Evolutionary conservation across 2,797 vertebrate genomes (phyloP).

Genomic region (Trachurus trachurus): DNA sequence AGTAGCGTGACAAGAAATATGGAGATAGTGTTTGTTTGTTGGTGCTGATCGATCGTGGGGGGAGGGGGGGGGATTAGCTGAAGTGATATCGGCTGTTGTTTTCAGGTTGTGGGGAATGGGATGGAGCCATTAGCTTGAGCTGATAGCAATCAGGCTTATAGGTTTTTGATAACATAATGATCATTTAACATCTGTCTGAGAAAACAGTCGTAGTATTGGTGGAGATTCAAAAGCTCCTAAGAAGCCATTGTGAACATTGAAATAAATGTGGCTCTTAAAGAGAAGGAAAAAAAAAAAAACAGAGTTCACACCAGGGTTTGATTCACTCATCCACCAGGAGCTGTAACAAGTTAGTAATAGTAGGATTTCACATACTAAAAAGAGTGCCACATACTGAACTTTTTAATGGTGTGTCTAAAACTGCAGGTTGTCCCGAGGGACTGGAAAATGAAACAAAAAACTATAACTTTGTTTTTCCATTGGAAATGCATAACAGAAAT

Average conservation of each 20-base stretch:
- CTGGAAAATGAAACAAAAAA: no score
- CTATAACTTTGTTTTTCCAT: no score
- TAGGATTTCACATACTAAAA: not conserved
- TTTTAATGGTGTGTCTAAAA: no score
- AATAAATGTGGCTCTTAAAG: slow-evolving; percentile 24
- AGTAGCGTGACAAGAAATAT: slow-evolving; percentile 51
- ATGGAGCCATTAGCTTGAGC: slow-evolving; percentile 38
- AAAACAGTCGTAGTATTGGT: slow-evolving; percentile 16
- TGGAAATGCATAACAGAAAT: no score
- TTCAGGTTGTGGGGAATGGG: slow-evolving; percentile 26
- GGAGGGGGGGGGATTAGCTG: slow-evolving; percentile 54
- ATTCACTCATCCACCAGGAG: not conserved
- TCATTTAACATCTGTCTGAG: slow-evolving; percentile 44
- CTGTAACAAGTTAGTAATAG: no score
- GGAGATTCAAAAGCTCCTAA: slow-evolving; percentile 9
- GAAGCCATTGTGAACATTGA: slow-evolving; percentile 2
- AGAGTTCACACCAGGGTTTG: not conserved
- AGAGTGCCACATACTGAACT: no score
- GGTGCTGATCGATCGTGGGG: slow-evolving; percentile 62
- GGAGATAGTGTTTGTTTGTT: slow-evolving; percentile 54
- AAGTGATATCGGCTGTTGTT: slow-evolving; percentile 48
- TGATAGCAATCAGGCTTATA: slow-evolving; percentile 42
- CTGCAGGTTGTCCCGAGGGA: no score
- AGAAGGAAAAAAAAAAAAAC: not conserved
- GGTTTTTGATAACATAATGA: slow-evolving; percentile 39